Percentiles rank a stretch among this genome's conserved stretches.
Evolutionary conservation across 1,140 invertebrate species (phyloP).

Genomic region (Heliconius melpomene): DNA sequence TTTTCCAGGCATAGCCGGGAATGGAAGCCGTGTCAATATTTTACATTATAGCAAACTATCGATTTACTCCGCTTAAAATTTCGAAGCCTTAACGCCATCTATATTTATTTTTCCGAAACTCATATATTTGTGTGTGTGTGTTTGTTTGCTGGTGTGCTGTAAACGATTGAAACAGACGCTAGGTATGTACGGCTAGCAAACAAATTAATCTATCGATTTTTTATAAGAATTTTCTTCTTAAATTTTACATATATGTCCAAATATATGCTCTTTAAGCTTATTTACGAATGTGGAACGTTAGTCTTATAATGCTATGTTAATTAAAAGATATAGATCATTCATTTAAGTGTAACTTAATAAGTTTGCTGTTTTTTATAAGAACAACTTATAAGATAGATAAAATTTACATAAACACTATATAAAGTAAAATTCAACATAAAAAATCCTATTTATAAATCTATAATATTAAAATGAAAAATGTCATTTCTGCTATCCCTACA

Average conservation of each 20-base stretch:
- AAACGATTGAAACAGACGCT: conserved; percentile 68
- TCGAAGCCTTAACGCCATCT: conserved; percentile 42
- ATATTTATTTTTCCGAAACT: conserved; percentile 27
- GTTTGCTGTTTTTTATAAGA: no score
- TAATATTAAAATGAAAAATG: conserved; percentile 27
- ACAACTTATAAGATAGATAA: neutral
- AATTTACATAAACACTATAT: neutral
- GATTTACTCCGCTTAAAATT: conserved; percentile 41
- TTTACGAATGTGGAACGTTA: no score
- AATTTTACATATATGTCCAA: no score
- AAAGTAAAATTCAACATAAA: neutral
- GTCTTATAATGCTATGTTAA: no score
- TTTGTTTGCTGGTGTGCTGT: conserved; percentile 41
- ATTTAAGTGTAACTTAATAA: no score
- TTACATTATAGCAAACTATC: conserved; percentile 47
- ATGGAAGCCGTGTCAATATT: neutral
- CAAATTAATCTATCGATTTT: conserved; percentile 26
- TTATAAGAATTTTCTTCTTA: neutral
- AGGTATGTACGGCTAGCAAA: conserved; percentile 55
- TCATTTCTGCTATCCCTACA: conserved; percentile 55
- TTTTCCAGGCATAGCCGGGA: neutral
- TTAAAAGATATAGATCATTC: no score
- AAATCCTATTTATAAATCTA: conserved; percentile 14
- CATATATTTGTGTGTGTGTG: conserved; percentile 43
- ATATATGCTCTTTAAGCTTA: no score